Conservation (phyloP, 2,888 invertebrate species). For the Bombyx huttoni region DNA sequence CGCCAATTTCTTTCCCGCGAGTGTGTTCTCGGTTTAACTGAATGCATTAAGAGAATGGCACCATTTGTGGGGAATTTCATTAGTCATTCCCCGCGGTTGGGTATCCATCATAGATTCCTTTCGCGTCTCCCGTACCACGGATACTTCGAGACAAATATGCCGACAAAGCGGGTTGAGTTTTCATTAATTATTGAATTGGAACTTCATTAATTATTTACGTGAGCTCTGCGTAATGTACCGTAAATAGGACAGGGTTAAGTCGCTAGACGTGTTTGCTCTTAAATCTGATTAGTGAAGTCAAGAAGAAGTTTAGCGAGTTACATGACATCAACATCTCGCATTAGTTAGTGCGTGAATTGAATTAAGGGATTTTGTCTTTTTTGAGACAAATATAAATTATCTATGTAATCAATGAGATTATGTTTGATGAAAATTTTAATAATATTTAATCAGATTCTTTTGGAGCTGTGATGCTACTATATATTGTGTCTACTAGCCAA, state of each 20-base stretch:
- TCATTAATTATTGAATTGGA: too few species aligned
- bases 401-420: not conserved
- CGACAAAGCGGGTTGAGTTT: constrained; percentile 28
- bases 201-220: constrained; percentile 30
- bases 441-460: too few species aligned
- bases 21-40: constrained; percentile 24
- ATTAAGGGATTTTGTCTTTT: not conserved
- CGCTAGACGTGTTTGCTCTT: constrained; percentile 11
- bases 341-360: constrained; percentile 1
- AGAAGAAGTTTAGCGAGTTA: constrained; percentile 15
- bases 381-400: not conserved
- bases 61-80: constrained; percentile 46
- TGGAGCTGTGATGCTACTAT: too few species aligned
- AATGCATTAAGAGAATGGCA: constrained; percentile 36
- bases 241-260: constrained; percentile 17
- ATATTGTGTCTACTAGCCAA: too few species aligned
- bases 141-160: constrained; percentile 34
- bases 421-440: not conserved
- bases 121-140: constrained; percentile 26
- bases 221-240: constrained; percentile 18
- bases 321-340: constrained; percentile 3
- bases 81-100: constrained; percentile 36
- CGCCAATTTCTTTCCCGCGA: constrained; percentile 8
- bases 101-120: constrained; percentile 40
- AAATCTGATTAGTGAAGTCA: constrained; percentile 14